These are phyloP conservation scores for Gonioctena quinquepunctata DNA, from an alignment of 1,140 invertebrate genomes.

Conservation along the genomic window DNA sequence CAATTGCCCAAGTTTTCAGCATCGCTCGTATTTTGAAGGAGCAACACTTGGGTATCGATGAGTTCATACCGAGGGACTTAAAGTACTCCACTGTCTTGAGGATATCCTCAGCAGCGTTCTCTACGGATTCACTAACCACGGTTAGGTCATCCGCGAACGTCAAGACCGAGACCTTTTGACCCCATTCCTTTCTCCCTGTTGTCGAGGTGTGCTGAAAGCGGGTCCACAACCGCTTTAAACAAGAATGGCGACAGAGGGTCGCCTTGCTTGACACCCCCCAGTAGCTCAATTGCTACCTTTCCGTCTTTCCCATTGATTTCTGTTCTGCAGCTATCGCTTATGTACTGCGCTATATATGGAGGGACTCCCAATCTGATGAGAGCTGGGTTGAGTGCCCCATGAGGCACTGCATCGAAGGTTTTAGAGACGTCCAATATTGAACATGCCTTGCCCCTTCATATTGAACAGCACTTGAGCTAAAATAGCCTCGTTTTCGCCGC, in stretches of 20 bases:
- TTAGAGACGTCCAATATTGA: neutral
- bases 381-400: neutral
- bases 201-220: no score
- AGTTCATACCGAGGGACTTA: neutral
- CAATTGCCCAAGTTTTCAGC: neutral
- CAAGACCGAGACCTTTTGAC: no score
- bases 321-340: neutral
- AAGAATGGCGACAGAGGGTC: neutral
- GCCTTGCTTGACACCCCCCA: neutral
- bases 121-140: no score
- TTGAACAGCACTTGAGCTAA: neutral
- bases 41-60: neutral
- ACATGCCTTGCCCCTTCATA: neutral
- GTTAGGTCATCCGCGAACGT: no score
- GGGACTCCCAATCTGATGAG: neutral
- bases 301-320: neutral
- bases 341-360: neutral
- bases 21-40: neutral
- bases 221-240: neutral
- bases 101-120: neutral
- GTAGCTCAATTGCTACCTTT: neutral
- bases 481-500: no score
- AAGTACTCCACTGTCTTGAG: neutral
- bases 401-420: neutral
- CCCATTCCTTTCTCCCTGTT: no score